Evolutionary conservation across 30 jellyfish, hydroid and myxozoan species (phyloP).

Genomic region (Cassiopea andromeda): DNA sequence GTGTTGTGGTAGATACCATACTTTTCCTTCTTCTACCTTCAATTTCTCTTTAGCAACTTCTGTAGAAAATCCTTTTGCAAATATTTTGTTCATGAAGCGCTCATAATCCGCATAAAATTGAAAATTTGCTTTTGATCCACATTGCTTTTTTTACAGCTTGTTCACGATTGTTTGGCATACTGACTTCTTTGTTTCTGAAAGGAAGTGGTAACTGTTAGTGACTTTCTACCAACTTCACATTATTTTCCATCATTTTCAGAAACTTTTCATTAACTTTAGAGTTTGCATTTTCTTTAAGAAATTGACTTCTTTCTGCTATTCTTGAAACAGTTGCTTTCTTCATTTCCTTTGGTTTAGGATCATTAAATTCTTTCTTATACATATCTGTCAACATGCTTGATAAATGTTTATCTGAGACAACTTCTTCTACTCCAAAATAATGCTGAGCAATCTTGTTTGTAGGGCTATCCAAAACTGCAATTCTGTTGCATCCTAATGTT

Average conservation of each 20-base stretch:
- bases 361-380: slow-evolving; percentile 21
- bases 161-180: slow-evolving; percentile 19
- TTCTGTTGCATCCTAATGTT: slow-evolving; percentile 28
- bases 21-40: slow-evolving; percentile 35
- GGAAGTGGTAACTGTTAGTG: slow-evolving; percentile 37
- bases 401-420: slow-evolving; percentile 2
- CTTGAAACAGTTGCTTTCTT: slow-evolving; percentile 1
- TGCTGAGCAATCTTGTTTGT: slow-evolving; percentile 24
- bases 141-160: slow-evolving; percentile 32
- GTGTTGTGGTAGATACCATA: slow-evolving; percentile 48
- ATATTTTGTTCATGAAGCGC: slow-evolving; percentile 6
- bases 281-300: slow-evolving; percentile 13
- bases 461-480: slow-evolving; percentile 27
- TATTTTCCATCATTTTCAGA: too few relatives aligned
- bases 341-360: slow-evolving; percentile 32
- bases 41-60: slow-evolving; percentile 5
- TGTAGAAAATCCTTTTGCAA: slow-evolving; percentile 15
- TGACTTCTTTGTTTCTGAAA: slow-evolving; percentile 10
- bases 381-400: slow-evolving; percentile 4
- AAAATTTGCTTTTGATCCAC: slow-evolving; percentile 12
- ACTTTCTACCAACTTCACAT: too few relatives aligned
- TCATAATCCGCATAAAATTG: slow-evolving; percentile 9
- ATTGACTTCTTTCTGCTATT: slow-evolving; percentile 24
- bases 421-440: slow-evolving; percentile 44
- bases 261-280: too few relatives aligned